These are phyloP conservation scores for Amphiprion clarkii DNA, from an alignment of 2,797 vertebrate species.

Conservation along the genomic window DNA sequence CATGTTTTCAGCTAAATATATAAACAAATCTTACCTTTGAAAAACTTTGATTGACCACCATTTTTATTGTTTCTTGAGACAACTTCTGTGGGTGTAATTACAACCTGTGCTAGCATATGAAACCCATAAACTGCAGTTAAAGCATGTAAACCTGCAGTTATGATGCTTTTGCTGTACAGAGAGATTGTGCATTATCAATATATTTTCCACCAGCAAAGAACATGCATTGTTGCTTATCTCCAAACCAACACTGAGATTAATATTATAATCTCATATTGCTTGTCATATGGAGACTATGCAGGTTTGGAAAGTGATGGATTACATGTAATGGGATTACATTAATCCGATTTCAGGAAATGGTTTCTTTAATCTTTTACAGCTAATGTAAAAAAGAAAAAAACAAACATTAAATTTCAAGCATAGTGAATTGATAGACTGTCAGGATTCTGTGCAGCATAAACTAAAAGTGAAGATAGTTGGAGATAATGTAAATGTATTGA, in stretches of 20 bases:
- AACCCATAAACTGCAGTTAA: neutral
- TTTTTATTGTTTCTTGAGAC: neutral
- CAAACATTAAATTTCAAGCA: neutral
- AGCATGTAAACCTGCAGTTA: neutral
- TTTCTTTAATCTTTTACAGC: slow-evolving; percentile 45
- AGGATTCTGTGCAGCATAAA: slow-evolving; percentile 9
- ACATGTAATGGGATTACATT: slow-evolving; percentile 58
- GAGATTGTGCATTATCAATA: slow-evolving; percentile 6
- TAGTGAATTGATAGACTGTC: slow-evolving; percentile 5
- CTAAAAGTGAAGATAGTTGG: slow-evolving; percentile 2
- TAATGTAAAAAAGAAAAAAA: neutral
- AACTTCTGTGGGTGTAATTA: neutral
- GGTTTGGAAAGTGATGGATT: slow-evolving; percentile 55
- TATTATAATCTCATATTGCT: slow-evolving; percentile 59
- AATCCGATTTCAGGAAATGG: slow-evolving; percentile 54
- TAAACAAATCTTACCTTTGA: slow-evolving; percentile 17
- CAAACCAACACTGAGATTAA: slow-evolving; percentile 49
- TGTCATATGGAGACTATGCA: slow-evolving; percentile 26
- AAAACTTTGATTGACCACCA: neutral
- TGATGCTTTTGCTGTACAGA: slow-evolving; percentile 4
- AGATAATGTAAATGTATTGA: neutral
- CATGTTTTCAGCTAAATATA: neutral
- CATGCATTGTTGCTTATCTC: slow-evolving; percentile 37
- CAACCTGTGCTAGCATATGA: neutral
- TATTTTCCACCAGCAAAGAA: slow-evolving; percentile 18